These are phyloP conservation scores for Drosophila tani DNA, from an alignment of 1,140 invertebrate species.

Conservation along the genomic window DNA sequence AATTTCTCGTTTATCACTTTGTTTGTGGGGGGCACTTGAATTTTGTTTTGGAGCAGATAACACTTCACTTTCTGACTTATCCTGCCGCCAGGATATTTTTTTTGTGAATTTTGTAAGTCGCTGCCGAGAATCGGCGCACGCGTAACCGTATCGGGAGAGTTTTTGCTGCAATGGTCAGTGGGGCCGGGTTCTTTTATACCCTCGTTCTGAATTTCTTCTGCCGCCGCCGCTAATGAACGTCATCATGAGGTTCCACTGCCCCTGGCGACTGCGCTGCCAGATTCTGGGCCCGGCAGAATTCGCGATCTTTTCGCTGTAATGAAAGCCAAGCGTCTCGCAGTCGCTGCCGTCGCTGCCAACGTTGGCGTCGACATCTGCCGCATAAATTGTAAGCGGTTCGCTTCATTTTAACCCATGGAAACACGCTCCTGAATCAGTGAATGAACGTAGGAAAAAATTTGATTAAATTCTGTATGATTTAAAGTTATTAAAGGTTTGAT, in stretches of 20 bases:
- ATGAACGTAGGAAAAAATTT: too few relatives aligned
- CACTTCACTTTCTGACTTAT: constrained; percentile 45
- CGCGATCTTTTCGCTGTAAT: constrained; percentile 63
- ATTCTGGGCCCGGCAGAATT: constrained; percentile 53
- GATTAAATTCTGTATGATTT: neutral
- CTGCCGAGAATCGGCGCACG: constrained; percentile 63
- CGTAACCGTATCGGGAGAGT: constrained; percentile 74
- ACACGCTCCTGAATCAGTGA: too few relatives aligned
- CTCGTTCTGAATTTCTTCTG: constrained; percentile 78
- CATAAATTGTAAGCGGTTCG: constrained; percentile 63
- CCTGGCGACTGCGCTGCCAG: constrained; percentile 47
- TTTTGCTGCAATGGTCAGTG: constrained; percentile 66
- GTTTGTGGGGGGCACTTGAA: constrained; percentile 16
- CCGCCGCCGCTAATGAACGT: constrained; percentile 59
- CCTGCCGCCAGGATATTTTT: constrained; percentile 64
- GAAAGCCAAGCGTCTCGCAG: constrained; percentile 34
- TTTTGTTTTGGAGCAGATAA: neutral
- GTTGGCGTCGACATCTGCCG: constrained; percentile 35
- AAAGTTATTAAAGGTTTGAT: neutral
- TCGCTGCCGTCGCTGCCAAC: constrained; percentile 22
- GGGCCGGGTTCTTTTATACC: constrained; percentile 78
- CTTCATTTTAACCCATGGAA: constrained; percentile 23
- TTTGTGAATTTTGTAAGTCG: constrained; percentile 13
- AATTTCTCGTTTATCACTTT: constrained; percentile 24
- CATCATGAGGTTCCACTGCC: constrained; percentile 56